Evolutionary conservation across 2,113 vertebrate species (phyloP).

Genomic region (Strix uralensis): DNA sequence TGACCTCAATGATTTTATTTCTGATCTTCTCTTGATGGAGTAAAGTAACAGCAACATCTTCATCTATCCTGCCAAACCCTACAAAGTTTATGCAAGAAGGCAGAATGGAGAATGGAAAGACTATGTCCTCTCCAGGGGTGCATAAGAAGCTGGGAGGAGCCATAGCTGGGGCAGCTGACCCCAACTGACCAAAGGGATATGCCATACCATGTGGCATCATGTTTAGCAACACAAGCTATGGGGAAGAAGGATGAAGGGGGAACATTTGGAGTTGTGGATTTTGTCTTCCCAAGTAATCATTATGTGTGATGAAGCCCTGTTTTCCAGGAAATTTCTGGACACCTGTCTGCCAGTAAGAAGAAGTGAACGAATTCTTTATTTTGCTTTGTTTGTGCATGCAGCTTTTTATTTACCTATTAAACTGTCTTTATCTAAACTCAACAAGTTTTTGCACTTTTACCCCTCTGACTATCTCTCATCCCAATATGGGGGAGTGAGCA

Average conservation of each 20-base stretch:
- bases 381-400: neutral
- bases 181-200: neutral
- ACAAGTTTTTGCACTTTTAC: neutral
- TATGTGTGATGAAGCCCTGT: neutral
- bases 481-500: neutral
- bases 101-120: neutral
- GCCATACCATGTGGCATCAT: neutral
- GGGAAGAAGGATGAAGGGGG: neutral
- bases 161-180: neutral
- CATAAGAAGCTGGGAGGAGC: neutral
- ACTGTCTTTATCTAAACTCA: neutral
- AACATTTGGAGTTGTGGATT: fast-evolving
- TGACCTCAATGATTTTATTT: neutral
- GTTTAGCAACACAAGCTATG: neutral
- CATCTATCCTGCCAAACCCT: neutral
- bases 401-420: neutral
- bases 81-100: neutral
- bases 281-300: neutral
- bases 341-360: neutral
- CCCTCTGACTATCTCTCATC: neutral
- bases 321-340: neutral
- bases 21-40: neutral
- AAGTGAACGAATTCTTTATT: neutral
- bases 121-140: neutral
- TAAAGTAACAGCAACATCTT: neutral